Evolutionary conservation across 2,797 vertebrate genomes (phyloP), one percentile per base, ranked within the genome.

Genomic region (Valencia hispanica): DNA sequence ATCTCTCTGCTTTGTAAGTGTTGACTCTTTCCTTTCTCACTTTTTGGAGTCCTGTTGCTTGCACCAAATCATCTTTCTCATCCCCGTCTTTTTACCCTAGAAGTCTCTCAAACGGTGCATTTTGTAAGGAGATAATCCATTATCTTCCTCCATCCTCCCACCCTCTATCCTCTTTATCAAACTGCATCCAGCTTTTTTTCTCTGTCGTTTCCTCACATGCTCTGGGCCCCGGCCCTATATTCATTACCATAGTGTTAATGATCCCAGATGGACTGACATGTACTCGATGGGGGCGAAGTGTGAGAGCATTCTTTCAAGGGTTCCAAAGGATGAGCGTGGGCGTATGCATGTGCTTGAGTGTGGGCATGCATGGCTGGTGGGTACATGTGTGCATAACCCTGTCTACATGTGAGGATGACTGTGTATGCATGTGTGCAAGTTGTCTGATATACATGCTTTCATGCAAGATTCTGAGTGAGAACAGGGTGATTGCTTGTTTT

Each of bases 181-280:
- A 73, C 68, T 84, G 51, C 77, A 73, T 69, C 45, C 70, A 77
- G 55, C 57, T 25, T 68, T 68, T 84, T 20, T 68, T 78, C 32
- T 66, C 70, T 80, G 25, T 83, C 81, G 32, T 85, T 84, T 84
- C 89, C 78, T 88, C 87, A 77, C 87, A 77, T 79, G 88, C 86
- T 92, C 83, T 86, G 84, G 88, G 90, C 86, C 84, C 70, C 70
- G 69, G 86, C 82, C 88, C 85, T 92, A 92, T 92, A 92, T 92
- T 93, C 92, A 94, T 94, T 94, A 93, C 83, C 91, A 91, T 88
- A 84, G 93, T 88, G 91, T 91, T 92, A 94, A 93, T 94, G 91
- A 94, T 94, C 93, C 93, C 94, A 94, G 94, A 94, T 94, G 94
- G 94, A 92, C 93, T 92, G 93, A 94, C 89, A 92, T 92, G 91